phyloP scores from a whole-genome alignment of 2,888 invertebrate species.

The Cryptops parisi region DNA sequence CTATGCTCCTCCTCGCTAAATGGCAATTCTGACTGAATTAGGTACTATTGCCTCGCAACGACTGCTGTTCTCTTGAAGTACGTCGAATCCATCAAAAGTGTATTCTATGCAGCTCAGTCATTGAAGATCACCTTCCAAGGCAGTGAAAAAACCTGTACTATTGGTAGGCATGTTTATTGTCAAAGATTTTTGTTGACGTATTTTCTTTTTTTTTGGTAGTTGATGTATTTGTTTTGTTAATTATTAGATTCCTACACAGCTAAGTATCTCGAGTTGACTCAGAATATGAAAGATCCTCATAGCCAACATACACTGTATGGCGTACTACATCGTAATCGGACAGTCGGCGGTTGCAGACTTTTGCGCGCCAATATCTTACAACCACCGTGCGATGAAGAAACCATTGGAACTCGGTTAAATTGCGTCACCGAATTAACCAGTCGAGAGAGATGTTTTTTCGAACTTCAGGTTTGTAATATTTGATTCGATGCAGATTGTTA shows the following conservation, averaged over 20 bases:
- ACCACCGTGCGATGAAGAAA: conserved; percentile 51
- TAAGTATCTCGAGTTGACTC: conserved; percentile 45
- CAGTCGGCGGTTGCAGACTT: conserved; percentile 56
- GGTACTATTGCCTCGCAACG: conserved; percentile 73
- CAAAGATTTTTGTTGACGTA: neutral
- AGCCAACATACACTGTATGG: conserved; percentile 44
- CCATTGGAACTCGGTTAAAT: conserved; percentile 53
- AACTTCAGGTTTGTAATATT: conserved; percentile 42
- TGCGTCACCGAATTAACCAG: conserved; percentile 61
- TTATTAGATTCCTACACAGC: conserved; percentile 63
- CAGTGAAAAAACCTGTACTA: conserved; percentile 62
- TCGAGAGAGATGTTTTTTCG: conserved; percentile 46
- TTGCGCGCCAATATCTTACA: conserved; percentile 55
- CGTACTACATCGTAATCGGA: conserved; percentile 51
- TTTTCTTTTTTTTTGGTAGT: neutral
- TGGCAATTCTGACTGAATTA: no score
- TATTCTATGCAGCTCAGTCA: conserved; percentile 57
- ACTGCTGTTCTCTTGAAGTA: conserved; percentile 73
- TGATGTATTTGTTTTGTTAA: neutral
- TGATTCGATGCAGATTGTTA: neutral
- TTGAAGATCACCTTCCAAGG: conserved; percentile 67
- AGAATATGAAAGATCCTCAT: conserved; percentile 29
- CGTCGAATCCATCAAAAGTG: conserved; percentile 60
- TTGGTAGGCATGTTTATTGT: conserved; percentile 43
- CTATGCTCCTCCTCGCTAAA: no score